Conservation (phyloP, 92 coral and sea anemone genomes). For the Bergia sp. region DNA sequence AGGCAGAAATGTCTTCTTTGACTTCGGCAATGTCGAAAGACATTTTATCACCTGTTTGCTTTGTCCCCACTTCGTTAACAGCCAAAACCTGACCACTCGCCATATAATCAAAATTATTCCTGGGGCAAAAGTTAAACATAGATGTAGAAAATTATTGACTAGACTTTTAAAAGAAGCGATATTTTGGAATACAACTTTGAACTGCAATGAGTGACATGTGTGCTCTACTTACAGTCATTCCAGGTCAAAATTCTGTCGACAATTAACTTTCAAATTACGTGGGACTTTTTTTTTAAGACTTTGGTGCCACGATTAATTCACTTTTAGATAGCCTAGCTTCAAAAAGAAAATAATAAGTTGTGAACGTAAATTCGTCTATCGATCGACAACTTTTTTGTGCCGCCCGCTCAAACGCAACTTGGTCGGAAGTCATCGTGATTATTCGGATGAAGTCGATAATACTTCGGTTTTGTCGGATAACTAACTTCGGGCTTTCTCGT, state of each 20-base stretch:
- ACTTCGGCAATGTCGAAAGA: constrained; percentile 10
- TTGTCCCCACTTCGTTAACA: not conserved
- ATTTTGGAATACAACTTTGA: too few relatives aligned
- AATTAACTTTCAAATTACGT: not conserved
- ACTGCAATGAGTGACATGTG: not conserved
- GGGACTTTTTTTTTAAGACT: not conserved
- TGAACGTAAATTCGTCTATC: not conserved
- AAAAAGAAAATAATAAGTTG: not conserved
- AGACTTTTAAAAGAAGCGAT: not conserved
- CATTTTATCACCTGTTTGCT: constrained; percentile 4
- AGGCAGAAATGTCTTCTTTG: constrained; percentile 16
- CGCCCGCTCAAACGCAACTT: not conserved
- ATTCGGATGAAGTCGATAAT: constrained; percentile 1
- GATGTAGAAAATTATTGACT: not conserved
- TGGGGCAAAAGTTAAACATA: not conserved
- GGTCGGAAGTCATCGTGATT: not conserved
- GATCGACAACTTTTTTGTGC: not conserved
- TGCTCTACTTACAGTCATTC: constrained; percentile 47
- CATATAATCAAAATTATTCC: constrained; percentile 17
- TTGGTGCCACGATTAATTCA: not conserved
- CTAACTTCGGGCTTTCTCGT: not conserved
- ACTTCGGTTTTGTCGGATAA: constrained; percentile 7
- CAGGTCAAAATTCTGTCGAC: not conserved
- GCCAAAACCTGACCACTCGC: not conserved
- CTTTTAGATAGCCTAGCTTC: not conserved